Evolutionary conservation across 2,888 invertebrate genomes (phyloP).

Genomic region (Caradrina kadenii): DNA sequence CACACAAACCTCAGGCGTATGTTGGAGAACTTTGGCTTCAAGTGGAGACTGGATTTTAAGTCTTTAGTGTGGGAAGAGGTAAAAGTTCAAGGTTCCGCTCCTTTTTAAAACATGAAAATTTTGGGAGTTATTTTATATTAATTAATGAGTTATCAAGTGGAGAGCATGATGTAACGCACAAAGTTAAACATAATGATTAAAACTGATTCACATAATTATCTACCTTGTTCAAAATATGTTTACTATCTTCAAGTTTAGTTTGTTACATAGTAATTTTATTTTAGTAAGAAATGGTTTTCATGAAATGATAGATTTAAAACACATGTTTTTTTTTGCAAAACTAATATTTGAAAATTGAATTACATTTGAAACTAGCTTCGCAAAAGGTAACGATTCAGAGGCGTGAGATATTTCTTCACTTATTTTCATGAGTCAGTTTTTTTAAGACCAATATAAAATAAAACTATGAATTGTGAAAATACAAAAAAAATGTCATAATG

Average conservation of each 20-base stretch:
- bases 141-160: not conserved
- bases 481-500: not conserved
- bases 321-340: too few species aligned
- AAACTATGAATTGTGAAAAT: too few species aligned
- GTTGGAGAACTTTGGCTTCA: constrained; percentile 20
- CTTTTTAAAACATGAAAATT: not conserved
- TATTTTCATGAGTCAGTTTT: too few species aligned
- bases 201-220: not conserved
- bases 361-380: not conserved
- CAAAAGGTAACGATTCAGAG: not conserved
- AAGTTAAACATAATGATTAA: not conserved
- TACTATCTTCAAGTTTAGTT: not conserved
- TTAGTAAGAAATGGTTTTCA: not conserved
- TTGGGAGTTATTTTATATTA: constrained; percentile 2
- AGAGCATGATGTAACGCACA: not conserved
- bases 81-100: constrained; percentile 41
- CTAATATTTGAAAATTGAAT: too few species aligned
- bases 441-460: too few species aligned
- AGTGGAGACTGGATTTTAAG: constrained; percentile 23
- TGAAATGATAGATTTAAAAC: not conserved
- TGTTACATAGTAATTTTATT: not conserved
- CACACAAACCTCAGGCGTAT: constrained; percentile 30
- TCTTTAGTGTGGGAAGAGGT: constrained; percentile 4
- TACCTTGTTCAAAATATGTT: too few species aligned
- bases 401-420: too few species aligned